A percentile compares a stretch with the other conserved stretches of the same genome.
Conservation (phyloP, 2,888 invertebrate genomes). For the Diogma glabrata region DNA sequence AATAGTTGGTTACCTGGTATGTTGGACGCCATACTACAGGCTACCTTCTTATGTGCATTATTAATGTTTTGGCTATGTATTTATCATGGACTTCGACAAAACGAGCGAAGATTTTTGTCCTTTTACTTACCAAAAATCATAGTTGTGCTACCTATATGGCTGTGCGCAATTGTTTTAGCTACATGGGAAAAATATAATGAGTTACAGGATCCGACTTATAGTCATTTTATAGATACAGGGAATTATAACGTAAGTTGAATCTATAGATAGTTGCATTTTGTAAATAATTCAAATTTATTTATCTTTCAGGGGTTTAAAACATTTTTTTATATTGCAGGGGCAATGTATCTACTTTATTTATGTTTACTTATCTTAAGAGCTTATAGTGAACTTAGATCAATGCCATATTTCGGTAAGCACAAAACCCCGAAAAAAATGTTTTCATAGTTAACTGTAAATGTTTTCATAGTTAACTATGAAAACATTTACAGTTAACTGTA, state of each 20-base stretch:
- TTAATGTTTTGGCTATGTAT: conserved; percentile 91
- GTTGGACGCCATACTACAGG: conserved; percentile 81
- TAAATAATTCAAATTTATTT: neutral
- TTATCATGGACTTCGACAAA: conserved; percentile 90
- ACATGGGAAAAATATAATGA: conserved; percentile 87
- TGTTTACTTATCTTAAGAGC: conserved; percentile 73
- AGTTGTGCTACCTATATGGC: conserved; percentile 77
- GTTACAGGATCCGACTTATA: conserved; percentile 82
- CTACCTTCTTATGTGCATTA: conserved; percentile 75
- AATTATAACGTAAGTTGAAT: conserved; percentile 58
- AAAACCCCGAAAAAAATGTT: too few species aligned
- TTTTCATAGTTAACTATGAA: too few species aligned
- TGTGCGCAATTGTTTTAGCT: conserved; percentile 72
- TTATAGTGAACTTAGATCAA: conserved; percentile 86
- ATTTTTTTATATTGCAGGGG: conserved; percentile 77
- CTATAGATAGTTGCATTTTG: neutral
- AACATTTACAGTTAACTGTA: too few species aligned
- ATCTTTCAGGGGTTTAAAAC: conserved; percentile 68
- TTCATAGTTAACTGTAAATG: too few species aligned
- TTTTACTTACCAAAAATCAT: conserved; percentile 88
- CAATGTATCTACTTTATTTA: conserved; percentile 77
- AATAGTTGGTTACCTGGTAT: conserved; percentile 88
- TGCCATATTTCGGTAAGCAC: conserved; percentile 92
- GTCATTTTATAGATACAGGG: conserved; percentile 71
- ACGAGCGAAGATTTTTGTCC: conserved; percentile 69